Evolutionary conservation across 2,888 invertebrate species (phyloP).

Genomic region (Drosophila basisetae): DNA sequence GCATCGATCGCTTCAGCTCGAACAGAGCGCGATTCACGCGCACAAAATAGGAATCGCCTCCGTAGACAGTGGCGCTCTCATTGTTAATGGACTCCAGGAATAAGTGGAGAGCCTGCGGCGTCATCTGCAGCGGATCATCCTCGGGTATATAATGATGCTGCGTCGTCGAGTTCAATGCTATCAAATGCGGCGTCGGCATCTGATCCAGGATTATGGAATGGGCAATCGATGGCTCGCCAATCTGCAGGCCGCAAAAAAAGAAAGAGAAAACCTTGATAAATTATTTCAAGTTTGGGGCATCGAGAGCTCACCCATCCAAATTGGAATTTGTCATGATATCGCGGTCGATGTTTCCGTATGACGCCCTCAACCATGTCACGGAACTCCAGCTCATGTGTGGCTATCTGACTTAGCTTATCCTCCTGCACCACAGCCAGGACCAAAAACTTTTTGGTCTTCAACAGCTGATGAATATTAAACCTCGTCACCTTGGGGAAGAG

Average conservation of each 20-base stretch:
- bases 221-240: conserved; percentile 94
- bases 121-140: conserved; percentile 92
- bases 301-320: conserved; percentile 92
- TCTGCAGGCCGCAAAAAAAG: conserved; percentile 74
- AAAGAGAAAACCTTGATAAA: background rate
- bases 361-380: conserved; percentile 94
- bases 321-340: conserved; percentile 93
- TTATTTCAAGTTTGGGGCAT: background rate
- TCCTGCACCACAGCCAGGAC: conserved; percentile 95
- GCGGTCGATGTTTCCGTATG: conserved; percentile 90
- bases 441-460: conserved; percentile 93
- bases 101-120: conserved; percentile 87
- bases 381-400: conserved; percentile 92
- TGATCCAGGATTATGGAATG: conserved; percentile 97
- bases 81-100: conserved; percentile 87
- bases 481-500: conserved; percentile 95
- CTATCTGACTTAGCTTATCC: conserved; percentile 92
- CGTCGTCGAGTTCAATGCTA: conserved; percentile 96
- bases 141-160: conserved; percentile 97
- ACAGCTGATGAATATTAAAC: conserved; percentile 93
- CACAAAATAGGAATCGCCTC: conserved; percentile 92
- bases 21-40: conserved; percentile 92
- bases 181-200: conserved; percentile 92
- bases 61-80: conserved; percentile 92
- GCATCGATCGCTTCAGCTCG: conserved; percentile 92